Evolutionary conservation across 2,113 vertebrate species (phyloP).

Genomic region (Tragelaphus buxtoni): DNA sequence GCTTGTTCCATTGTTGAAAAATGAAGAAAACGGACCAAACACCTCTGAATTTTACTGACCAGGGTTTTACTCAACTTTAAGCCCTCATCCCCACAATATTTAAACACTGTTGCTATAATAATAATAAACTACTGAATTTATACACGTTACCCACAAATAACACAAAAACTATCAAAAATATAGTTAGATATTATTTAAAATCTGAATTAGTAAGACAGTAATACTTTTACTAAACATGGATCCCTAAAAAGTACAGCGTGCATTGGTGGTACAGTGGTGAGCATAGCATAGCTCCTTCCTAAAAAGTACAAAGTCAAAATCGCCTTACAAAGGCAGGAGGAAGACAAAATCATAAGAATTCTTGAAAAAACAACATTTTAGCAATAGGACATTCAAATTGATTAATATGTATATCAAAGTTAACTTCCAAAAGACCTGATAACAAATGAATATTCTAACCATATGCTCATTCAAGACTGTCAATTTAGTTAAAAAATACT

Average conservation of each 20-base stretch:
- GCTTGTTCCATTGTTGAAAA: neutral
- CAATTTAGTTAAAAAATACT: constrained; percentile 2
- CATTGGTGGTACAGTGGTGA: neutral
- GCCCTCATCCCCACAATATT: neutral
- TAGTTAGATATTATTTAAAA: neutral
- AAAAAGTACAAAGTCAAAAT: neutral
- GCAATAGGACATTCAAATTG: neutral
- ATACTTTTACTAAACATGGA: neutral
- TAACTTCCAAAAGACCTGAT: constrained; percentile 12
- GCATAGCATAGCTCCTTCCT: neutral
- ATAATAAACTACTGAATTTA: neutral
- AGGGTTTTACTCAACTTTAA: neutral
- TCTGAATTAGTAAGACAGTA: neutral
- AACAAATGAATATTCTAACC: constrained; percentile 12
- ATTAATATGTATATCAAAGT: neutral
- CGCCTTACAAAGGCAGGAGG: neutral
- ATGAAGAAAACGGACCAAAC: neutral
- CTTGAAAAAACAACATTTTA: constrained; percentile 17
- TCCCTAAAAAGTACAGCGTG: neutral
- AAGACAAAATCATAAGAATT: neutral
- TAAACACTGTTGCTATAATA: neutral
- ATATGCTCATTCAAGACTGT: neutral
- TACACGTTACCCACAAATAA: neutral
- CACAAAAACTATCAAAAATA: neutral
- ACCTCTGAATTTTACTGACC: neutral